Evolutionary conservation across 2,113 vertebrate genomes (phyloP), one percentile per base, ranked within the genome.

Genomic region (Hirundichthys speculiger): DNA sequence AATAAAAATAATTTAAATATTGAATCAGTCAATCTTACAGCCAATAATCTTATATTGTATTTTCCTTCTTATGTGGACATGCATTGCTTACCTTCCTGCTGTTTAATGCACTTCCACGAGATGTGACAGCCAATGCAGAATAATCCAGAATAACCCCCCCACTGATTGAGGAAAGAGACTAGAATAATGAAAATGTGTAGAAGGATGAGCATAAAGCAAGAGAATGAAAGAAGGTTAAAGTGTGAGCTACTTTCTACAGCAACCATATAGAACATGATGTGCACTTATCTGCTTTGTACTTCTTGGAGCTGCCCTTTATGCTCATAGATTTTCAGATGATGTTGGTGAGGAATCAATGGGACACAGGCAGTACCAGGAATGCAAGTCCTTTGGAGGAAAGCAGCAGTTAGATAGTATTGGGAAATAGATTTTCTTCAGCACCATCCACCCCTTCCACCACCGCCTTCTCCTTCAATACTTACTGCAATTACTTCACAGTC

Each of bases 291-390:
- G 78, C 71, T 89, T 89, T 85, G 87, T 88, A 83, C 75, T 89
- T 89, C 19, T 67, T 54, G 63, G 51, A 73, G 79, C 64, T 92
- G 90, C 86, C 90, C 92, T 95, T 95, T 93, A 89, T 91, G 92
- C 93, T 92, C 92, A 95, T 93, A 86, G 94, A 94, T 95, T 94
- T 96, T 94, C 77, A 88, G 92, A 94, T 94, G 93, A 95, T 94
- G 93, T 92, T 91, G 81, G 86, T 90, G 86, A 85, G 86, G 88
- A 93, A 96, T 97, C 95, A 91, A 96, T 96, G 93, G 78, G 73
- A 53, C 72, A 86, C 92, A 91, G 94, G 89, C 93, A 93, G 92
- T 93, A 93, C 86, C 89, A 94, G 94, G 93, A 95, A 94, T 91
- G 92, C 90, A 89, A 92, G 93, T 96, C 93, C 87, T 93, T 95